These are phyloP conservation scores for Drosophila trichaetosa DNA, from an alignment of 2,888 invertebrate species.

Conservation along the genomic window DNA sequence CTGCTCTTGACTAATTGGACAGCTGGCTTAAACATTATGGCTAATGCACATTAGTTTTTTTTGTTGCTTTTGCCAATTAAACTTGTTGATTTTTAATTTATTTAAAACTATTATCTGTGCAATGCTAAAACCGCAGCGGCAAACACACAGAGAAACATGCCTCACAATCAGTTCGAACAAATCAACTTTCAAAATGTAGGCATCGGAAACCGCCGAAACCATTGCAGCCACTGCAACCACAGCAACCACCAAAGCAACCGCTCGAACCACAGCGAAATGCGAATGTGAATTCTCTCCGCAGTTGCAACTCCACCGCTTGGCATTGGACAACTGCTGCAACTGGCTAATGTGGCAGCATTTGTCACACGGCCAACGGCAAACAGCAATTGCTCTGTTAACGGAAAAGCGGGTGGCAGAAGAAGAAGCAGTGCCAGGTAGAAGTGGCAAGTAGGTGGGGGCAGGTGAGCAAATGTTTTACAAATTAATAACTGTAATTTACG, in stretches of 20 bases:
- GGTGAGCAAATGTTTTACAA: neutral
- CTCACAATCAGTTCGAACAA: constrained; percentile 73
- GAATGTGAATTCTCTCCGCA: constrained; percentile 1
- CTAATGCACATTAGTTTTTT: constrained; percentile 44
- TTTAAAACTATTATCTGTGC: constrained; percentile 69
- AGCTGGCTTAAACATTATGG: constrained; percentile 6
- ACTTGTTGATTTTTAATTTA: constrained; percentile 57
- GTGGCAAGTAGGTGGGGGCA: neutral
- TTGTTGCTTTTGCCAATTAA: constrained; percentile 60
- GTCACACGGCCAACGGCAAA: constrained; percentile 35
- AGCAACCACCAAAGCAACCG: constrained; percentile 50
- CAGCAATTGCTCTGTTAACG: constrained; percentile 1
- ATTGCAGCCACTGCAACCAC: constrained; percentile 46
- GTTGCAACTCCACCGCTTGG: neutral
- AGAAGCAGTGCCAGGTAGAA: neutral
- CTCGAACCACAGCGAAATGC: constrained; percentile 38
- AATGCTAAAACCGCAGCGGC: constrained; percentile 56
- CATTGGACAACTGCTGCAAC: constrained; percentile 18
- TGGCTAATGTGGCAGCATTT: constrained; percentile 65
- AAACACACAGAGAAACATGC: constrained; percentile 46
- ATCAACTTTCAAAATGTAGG: constrained; percentile 72
- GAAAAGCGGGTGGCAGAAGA: neutral
- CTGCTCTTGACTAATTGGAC: constrained; percentile 37
- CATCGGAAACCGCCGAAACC: constrained; percentile 42
- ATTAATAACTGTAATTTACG: neutral